Evolutionary conservation across 2,888 invertebrate species (phyloP).

Genomic region (Netelia melanura): DNA sequence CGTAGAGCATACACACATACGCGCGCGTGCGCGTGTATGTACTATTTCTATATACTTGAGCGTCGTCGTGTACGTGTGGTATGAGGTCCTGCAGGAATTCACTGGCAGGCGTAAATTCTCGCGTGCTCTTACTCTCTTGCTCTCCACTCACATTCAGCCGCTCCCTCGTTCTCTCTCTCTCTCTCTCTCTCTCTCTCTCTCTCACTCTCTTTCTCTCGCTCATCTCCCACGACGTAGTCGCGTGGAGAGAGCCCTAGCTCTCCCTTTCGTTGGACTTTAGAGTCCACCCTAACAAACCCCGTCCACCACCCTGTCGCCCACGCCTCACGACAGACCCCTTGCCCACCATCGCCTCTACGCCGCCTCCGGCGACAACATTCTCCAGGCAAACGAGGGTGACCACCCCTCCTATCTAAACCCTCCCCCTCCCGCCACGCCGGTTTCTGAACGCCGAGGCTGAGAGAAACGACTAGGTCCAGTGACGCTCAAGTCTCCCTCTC

Average conservation of each 20-base stretch:
- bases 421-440: slow-evolving; percentile 3
- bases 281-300: slow-evolving; percentile 80
- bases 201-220: slow-evolving; percentile 67
- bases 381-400: slow-evolving; percentile 82
- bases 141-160: slow-evolving; percentile 49
- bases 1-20: slow-evolving; percentile 39
- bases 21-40: slow-evolving; percentile 58
- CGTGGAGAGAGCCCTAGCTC: slow-evolving; percentile 64
- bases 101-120: slow-evolving; percentile 82
- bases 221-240: slow-evolving; percentile 58
- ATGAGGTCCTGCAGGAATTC: slow-evolving; percentile 83
- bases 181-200: slow-evolving; percentile 72
- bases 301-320: slow-evolving; percentile 76
- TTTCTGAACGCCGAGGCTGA: slow-evolving; percentile 57
- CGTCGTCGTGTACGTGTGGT: slow-evolving; percentile 75
- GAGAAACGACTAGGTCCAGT: slow-evolving; percentile 78
- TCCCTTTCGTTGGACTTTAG: slow-evolving; percentile 83
- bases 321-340: slow-evolving; percentile 72
- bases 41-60: slow-evolving; percentile 35
- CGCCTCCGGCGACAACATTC: slow-evolving; percentile 84
- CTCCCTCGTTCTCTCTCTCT: slow-evolving; percentile 54
- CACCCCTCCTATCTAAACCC: slow-evolving; percentile 77
- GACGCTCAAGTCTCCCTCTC: slow-evolving; percentile 79
- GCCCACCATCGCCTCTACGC: slow-evolving; percentile 77
- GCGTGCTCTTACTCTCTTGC: slow-evolving; percentile 68